Evolutionary conservation across 2,113 vertebrate species (phyloP), one percentile per base, ranked within the genome.

Genomic region (Jacana jacana): DNA sequence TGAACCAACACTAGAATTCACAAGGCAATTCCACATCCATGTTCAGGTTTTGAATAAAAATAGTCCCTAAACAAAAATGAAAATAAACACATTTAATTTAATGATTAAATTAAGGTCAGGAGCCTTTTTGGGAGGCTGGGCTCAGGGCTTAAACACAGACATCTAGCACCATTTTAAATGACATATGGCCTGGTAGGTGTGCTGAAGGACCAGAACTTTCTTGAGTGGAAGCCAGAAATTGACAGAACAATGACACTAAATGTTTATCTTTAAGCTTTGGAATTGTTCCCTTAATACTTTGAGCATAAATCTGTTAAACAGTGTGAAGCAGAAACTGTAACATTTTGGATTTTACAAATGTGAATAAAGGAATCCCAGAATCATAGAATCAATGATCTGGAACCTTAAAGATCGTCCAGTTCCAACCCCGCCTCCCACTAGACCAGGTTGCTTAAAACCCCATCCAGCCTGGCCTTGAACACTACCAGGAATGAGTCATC

Each of bases 11-110:
- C 3, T 37, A 82, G 57, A 91, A 82, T 69, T 64, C 54, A 73
- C 27, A 71, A 60, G 20, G 24, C 75, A 71, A 58, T 17, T 20
- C 44, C 15, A 42, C 0, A 0, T 4, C 22, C 63, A 42, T 17
- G 19, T 54, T 80, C 6, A 73, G 16, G 11, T 39, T 68, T 86
- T 91, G 28, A 52, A 91, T 51, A 71, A 69, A 82, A 82, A 63
- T 18, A 81, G 27, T 6, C 18, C 28, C 46, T 85, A 86, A 24
- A 77, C 75, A 11, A 85, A 76, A 71, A 48, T 40, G 1, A 83
- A 93, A 91, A 63, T 39, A 79, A 81, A 44, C 4, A 39, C 12
- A 30, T 57, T 51, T 51, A 70, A 75, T 85, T 75, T 42, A 37
- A 66, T 66, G 5, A 58, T 60, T 69, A 76, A 84, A 61, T 60